phyloP scores from a whole-genome alignment of 2,113 vertebrate species.

The Daphoenositta chrysoptera region DNA sequence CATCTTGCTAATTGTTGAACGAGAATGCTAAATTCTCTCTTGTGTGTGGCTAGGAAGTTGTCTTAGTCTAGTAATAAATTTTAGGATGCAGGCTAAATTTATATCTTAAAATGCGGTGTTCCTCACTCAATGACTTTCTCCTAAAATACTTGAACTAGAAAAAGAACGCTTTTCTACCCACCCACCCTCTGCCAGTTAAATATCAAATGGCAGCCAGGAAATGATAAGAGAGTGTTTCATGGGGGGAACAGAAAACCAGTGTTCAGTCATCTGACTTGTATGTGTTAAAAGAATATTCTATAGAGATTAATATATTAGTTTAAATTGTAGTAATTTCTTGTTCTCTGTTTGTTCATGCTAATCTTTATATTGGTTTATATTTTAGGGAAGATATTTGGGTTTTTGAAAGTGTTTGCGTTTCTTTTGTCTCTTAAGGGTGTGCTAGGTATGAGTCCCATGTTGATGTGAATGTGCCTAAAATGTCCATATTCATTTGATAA shows the following conservation, averaged over 20 bases:
- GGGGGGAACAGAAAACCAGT: neutral
- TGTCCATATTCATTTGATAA: neutral
- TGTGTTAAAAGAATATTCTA: neutral
- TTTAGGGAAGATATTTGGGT: neutral
- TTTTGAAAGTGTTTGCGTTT: neutral
- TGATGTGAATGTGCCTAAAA: neutral
- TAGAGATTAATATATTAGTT: neutral
- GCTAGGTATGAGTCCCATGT: neutral
- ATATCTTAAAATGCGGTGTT: neutral
- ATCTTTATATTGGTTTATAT: neutral
- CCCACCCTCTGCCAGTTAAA: conserved; percentile 42
- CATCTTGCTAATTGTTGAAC: neutral
- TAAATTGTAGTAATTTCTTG: neutral
- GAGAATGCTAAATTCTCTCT: neutral
- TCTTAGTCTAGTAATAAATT: neutral
- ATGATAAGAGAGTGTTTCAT: neutral
- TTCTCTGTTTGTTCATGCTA: neutral
- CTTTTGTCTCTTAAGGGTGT: neutral
- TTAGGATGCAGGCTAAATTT: neutral
- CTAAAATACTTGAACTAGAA: conserved; percentile 51
- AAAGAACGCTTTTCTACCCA: neutral
- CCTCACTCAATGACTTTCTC: neutral
- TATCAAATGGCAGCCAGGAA: conserved; percentile 43
- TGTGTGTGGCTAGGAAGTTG: neutral
- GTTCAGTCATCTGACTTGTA: neutral